These are phyloP conservation scores for Rhagophthalmus giganteus DNA, from an alignment of 2,888 invertebrate genomes.

Conservation along the genomic window DNA sequence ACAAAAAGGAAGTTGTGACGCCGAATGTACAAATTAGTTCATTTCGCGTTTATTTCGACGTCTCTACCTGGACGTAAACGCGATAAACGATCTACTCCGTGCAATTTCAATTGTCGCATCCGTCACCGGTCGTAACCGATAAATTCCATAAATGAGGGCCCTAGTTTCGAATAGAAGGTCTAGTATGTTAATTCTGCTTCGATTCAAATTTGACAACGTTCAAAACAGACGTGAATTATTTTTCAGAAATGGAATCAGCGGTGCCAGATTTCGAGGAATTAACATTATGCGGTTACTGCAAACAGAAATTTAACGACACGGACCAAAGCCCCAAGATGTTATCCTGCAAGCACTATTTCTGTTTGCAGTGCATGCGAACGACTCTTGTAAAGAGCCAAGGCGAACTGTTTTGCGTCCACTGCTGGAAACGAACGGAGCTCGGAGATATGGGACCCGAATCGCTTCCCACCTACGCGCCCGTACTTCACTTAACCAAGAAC, in stretches of 20 bases:
- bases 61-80: too few relatives aligned
- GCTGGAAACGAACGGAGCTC: slow-evolving; percentile 73
- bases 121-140: too few relatives aligned
- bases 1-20: too few relatives aligned
- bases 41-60: too few relatives aligned
- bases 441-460: slow-evolving; percentile 69
- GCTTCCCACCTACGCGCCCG: slow-evolving; percentile 69
- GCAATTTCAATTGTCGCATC: too few relatives aligned
- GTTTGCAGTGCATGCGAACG: slow-evolving; percentile 72
- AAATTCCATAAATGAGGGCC: too few relatives aligned
- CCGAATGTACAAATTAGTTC: too few relatives aligned
- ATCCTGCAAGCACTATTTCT: slow-evolving; percentile 77
- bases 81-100: too few relatives aligned
- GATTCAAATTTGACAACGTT: too few relatives aligned
- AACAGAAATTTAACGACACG: slow-evolving; percentile 72
- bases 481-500: slow-evolving; percentile 68
- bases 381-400: slow-evolving; percentile 66
- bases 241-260: slow-evolving; percentile 63
- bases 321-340: slow-evolving; percentile 74
- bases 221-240: too few relatives aligned
- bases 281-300: slow-evolving; percentile 75
- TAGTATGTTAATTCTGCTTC: too few relatives aligned
- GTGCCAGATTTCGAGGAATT: slow-evolving; percentile 73
- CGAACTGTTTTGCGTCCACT: slow-evolving; percentile 71
- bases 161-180: too few relatives aligned